Evolutionary conservation across 1,140 invertebrate genomes (phyloP).

Genomic region (Tetramorium alpestre): DNA sequence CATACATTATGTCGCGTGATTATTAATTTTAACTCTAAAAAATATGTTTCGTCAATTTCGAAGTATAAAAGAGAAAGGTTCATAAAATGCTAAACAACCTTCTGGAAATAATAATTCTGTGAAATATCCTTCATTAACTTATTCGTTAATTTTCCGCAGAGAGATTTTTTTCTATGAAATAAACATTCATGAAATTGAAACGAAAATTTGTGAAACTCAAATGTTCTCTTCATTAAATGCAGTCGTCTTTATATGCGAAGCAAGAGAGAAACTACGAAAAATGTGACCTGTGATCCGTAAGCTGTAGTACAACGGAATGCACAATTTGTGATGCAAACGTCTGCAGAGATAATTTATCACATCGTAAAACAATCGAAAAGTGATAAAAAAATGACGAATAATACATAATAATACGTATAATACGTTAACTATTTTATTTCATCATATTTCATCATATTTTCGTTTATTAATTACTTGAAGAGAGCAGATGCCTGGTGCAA

Average conservation of each 20-base stretch:
- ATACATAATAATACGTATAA: neutral
- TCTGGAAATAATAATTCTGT: neutral
- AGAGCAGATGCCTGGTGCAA: too few relatives aligned
- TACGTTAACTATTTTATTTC: neutral
- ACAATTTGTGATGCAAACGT: conserved; percentile 5
- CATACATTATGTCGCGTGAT: neutral
- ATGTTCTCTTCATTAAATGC: neutral
- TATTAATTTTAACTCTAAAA: neutral
- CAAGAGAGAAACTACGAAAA: neutral
- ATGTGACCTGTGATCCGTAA: neutral
- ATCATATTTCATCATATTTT: neutral
- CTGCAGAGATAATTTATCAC: neutral
- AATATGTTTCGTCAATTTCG: neutral
- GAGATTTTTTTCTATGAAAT: neutral
- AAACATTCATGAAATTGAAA: neutral
- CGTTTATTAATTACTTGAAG: neutral
- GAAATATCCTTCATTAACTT: neutral
- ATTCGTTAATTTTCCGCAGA: neutral
- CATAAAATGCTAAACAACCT: neutral
- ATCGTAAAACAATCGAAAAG: neutral
- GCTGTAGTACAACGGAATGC: neutral
- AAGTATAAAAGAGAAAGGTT: neutral
- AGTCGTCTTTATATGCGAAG: neutral
- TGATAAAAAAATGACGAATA: neutral
- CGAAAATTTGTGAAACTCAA: neutral